These are phyloP conservation scores for Cichladusa arquata DNA, from an alignment of 2,113 vertebrate genomes.

Conservation along the genomic window DNA sequence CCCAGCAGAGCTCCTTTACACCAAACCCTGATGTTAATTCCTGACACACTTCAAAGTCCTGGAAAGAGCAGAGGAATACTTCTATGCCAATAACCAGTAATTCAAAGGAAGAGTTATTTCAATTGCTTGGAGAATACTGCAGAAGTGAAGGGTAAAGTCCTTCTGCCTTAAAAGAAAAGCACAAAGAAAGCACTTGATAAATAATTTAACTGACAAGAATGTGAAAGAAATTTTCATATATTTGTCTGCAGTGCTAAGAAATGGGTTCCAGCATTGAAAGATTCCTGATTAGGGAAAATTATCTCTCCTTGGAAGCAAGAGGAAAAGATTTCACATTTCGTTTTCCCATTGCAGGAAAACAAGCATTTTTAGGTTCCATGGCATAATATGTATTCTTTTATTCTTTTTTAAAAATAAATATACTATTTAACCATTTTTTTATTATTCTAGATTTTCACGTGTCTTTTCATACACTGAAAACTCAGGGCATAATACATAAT, in stretches of 20 bases:
- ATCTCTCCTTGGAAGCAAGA: background rate
- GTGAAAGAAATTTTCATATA: constrained; percentile 1
- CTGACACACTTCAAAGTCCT: background rate
- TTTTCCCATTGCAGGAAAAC: background rate
- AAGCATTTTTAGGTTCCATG: background rate
- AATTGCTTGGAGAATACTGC: background rate
- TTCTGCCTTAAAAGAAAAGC: constrained; percentile 19
- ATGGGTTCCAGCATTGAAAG: constrained; percentile 5
- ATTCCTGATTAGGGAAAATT: constrained; percentile 1
- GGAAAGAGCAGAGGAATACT: background rate
- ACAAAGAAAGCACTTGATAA: constrained; percentile 32
- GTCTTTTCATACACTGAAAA: background rate
- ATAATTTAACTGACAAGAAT: constrained; percentile 45
- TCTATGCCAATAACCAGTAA: background rate
- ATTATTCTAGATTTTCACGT: background rate
- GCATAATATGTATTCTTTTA: background rate
- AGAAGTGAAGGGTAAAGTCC: background rate
- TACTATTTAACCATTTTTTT: background rate
- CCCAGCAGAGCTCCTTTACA: background rate
- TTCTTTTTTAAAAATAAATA: background rate
- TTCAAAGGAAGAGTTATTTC: constrained; percentile 34
- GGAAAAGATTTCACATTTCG: background rate
- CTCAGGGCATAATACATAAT: background rate
- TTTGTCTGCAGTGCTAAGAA: background rate
- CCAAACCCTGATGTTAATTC: background rate